phyloP scores from a whole-genome alignment of 2,797 vertebrate genomes.

The Acrossocheilus fasciatus region DNA sequence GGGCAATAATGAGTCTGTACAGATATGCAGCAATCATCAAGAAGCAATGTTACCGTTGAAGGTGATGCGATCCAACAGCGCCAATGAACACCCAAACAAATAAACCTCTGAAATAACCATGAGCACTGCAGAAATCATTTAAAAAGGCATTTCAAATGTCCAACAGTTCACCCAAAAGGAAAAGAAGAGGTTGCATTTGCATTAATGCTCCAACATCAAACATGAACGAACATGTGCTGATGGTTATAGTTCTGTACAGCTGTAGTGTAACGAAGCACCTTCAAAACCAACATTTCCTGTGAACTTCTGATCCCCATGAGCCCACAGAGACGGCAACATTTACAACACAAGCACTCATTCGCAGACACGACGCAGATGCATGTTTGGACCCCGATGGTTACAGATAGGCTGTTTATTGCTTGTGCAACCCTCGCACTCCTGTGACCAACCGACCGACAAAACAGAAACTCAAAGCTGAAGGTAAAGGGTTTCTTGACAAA shows the following conservation, averaged over 20 bases:
- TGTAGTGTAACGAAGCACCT: conserved; percentile 80
- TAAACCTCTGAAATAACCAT: not conserved
- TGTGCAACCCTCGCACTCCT: conserved; percentile 62
- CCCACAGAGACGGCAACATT: not conserved
- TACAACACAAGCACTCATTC: conserved; percentile 29
- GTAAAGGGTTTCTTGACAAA: too few species aligned
- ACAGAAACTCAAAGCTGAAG: not conserved
- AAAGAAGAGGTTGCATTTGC: not conserved
- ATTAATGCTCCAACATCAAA: conserved; percentile 23
- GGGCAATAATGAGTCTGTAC: conserved; percentile 73
- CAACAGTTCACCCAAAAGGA: conserved; percentile 7
- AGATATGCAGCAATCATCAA: conserved; percentile 48
- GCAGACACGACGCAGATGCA: conserved; percentile 39
- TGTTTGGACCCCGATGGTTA: conserved; percentile 71
- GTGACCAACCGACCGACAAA: conserved; percentile 36
- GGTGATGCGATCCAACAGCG: not conserved
- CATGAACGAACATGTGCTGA: conserved; percentile 75
- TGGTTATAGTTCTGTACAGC: conserved; percentile 84
- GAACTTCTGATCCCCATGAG: not conserved
- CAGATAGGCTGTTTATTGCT: conserved; percentile 76
- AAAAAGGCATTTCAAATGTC: conserved; percentile 16
- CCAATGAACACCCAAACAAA: conserved; percentile 6
- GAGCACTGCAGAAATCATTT: conserved; percentile 6
- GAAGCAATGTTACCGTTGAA: not conserved
- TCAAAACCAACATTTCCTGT: not conserved